Conservation (phyloP, 2,888 invertebrate genomes). For the Drosophila melanosoma region DNA sequence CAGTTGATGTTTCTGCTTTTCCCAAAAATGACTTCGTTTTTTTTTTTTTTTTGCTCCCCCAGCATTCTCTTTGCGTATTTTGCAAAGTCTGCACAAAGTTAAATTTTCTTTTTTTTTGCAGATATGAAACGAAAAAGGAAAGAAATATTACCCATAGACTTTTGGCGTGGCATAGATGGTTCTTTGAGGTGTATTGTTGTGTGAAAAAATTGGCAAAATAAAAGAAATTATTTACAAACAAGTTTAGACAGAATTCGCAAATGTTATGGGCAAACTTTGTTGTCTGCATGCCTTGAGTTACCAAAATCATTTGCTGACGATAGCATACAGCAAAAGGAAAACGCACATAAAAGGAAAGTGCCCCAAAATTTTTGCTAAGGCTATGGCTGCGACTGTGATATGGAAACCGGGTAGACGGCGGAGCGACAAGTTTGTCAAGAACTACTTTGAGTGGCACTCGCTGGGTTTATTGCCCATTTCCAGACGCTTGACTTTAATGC, state of each 20-base stretch:
- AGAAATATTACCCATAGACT: constrained; percentile 18
- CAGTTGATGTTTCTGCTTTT: constrained; percentile 41
- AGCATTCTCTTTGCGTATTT: constrained; percentile 20
- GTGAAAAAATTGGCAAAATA: constrained; percentile 76
- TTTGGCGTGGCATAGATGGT: constrained; percentile 37
- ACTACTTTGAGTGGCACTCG: constrained; percentile 48
- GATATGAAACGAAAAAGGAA: constrained; percentile 35
- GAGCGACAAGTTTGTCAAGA: constrained; percentile 20
- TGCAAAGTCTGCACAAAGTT: constrained; percentile 76
- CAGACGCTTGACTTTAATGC: constrained; percentile 61
- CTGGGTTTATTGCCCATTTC: constrained; percentile 40
- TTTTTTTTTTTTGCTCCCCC: constrained; percentile 4
- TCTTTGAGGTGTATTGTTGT: constrained; percentile 78
- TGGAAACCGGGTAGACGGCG: constrained; percentile 30
- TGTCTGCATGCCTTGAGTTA: constrained; percentile 50
- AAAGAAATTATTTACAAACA: constrained; percentile 81
- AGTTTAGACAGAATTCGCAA: constrained; percentile 73
- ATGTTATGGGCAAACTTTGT: constrained; percentile 78
- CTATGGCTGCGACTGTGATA: constrained; percentile 33
- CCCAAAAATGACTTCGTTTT: constrained; percentile 28
- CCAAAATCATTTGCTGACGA: constrained; percentile 61
- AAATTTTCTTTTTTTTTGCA: constrained; percentile 21
- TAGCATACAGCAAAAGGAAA: constrained; percentile 43
- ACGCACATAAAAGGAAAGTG: constrained; percentile 34
- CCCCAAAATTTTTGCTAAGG: constrained; percentile 33